A percentile compares a stretch with the other conserved stretches of the same genome.
Evolutionary conservation across 2,797 vertebrate species (phyloP).

Genomic region (Kryptopterus vitreolus): DNA sequence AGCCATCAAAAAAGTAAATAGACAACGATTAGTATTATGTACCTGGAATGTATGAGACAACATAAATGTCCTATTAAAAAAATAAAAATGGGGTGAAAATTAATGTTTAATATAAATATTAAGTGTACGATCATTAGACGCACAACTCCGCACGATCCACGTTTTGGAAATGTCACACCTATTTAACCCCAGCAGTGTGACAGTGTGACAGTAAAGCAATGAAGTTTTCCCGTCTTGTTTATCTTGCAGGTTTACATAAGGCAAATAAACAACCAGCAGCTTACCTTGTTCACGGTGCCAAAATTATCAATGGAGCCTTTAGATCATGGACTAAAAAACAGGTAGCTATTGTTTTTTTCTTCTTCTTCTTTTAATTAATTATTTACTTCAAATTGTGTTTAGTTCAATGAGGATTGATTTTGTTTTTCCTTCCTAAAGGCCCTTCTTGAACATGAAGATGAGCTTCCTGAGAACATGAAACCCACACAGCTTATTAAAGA

Average conservation of each 20-base stretch:
- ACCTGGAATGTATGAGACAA: no score
- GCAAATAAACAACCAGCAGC: conserved; percentile 89
- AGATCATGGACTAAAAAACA: conserved; percentile 98
- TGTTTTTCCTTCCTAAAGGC: conserved; percentile 72
- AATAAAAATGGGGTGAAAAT: no score
- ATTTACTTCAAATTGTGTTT: conserved; percentile 1
- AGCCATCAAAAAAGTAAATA: background rate
- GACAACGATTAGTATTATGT: background rate
- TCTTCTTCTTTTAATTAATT: background rate
- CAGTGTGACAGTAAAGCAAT: background rate
- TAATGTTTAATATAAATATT: background rate
- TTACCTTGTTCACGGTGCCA: conserved; percentile 95
- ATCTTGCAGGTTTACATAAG: conserved; percentile 88
- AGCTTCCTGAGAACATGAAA: conserved; percentile 98
- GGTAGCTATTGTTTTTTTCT: conserved; percentile 64
- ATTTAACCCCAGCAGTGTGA: background rate
- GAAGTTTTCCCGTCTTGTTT: background rate
- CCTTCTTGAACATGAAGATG: conserved; percentile 94
- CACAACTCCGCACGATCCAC: no score
- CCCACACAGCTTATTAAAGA: conserved; percentile 98
- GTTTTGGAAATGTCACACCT: background rate
- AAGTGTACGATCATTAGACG: no score
- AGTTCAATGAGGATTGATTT: conserved; percentile 18
- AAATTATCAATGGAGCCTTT: conserved; percentile 97
- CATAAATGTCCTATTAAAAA: no score